Evolutionary conservation across 2,113 vertebrate species (phyloP).

Genomic region (Phalacrocorax carbo): DNA sequence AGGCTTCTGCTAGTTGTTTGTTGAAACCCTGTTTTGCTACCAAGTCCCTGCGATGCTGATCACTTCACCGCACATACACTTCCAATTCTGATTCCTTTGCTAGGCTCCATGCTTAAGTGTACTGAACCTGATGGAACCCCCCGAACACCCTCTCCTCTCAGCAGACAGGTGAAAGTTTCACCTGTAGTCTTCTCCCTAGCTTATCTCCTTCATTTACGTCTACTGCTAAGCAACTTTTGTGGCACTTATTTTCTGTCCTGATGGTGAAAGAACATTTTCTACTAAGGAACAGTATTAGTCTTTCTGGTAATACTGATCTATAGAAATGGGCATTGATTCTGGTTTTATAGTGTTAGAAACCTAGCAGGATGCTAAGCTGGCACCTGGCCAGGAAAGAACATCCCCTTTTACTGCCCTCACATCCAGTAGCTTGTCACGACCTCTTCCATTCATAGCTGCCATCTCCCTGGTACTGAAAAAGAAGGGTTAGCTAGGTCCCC

Average conservation of each 20-base stretch:
- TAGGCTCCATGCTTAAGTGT: background rate
- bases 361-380: background rate
- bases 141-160: background rate
- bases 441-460: background rate
- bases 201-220: background rate
- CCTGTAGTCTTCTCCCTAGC: background rate
- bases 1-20: background rate
- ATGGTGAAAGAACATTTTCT: background rate
- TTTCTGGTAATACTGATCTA: background rate
- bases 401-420: background rate
- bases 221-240: background rate
- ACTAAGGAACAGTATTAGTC: background rate
- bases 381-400: background rate
- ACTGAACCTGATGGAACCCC: background rate
- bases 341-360: background rate
- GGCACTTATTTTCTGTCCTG: background rate
- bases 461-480: background rate
- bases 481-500: background rate
- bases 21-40: background rate
- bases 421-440: background rate
- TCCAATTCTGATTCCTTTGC: background rate
- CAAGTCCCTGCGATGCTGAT: background rate
- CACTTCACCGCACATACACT: background rate
- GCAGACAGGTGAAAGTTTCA: background rate
- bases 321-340: background rate